A percentile compares a stretch with the other conserved stretches of the same genome.
Conservation (phyloP, 2,113 vertebrate genomes). For the Bos javanicus region DNA sequence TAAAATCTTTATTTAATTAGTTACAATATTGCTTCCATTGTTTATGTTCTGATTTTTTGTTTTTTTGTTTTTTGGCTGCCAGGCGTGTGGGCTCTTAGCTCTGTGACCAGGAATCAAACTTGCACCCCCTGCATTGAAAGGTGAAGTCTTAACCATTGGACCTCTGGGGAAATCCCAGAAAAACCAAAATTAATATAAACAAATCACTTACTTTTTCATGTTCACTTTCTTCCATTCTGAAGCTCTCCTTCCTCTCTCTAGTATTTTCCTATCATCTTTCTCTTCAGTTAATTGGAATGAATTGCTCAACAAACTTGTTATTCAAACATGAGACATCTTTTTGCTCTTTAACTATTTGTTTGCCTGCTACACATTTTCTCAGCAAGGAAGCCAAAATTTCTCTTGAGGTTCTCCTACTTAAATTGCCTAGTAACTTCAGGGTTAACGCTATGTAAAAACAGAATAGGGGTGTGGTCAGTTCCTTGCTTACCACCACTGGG, state of each 20-base stretch:
- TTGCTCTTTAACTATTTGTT: background rate
- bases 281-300: background rate
- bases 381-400: background rate
- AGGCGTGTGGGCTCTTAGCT: background rate
- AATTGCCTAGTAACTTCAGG: background rate
- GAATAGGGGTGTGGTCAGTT: background rate
- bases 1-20: background rate
- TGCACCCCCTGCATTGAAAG: background rate
- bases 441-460: background rate
- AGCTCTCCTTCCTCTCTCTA: background rate
- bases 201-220: background rate
- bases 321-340: background rate
- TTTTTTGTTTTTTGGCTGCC: background rate
- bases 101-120: background rate
- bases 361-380: background rate
- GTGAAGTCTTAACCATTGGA: background rate
- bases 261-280: background rate
- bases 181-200: background rate
- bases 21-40: background rate
- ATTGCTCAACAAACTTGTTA: background rate
- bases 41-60: background rate
- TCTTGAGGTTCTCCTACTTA: background rate
- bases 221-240: background rate
- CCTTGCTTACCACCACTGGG: too few relatives aligned
- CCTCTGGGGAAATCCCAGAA: background rate